Percentiles rank a stretch among this genome's conserved stretches.
Evolutionary conservation across 2,797 vertebrate species (phyloP).

Genomic region (Onychomys arenicola): DNA sequence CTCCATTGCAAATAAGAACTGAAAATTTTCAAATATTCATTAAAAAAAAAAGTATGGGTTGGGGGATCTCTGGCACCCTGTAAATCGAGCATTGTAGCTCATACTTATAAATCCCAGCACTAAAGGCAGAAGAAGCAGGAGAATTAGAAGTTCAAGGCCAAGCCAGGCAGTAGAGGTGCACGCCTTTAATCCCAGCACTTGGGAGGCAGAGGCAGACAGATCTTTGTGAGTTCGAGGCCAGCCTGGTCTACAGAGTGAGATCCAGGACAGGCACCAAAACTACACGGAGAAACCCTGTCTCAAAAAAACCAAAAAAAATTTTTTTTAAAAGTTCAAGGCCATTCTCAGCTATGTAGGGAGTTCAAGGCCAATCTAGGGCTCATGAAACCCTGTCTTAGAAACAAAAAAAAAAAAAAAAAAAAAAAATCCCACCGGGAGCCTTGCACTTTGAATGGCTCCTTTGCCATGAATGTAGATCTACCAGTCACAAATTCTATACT

Average conservation of each 20-base stretch:
- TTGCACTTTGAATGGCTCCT: background rate
- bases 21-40: background rate
- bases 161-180: too few relatives aligned
- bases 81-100: background rate
- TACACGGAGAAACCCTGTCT: too few relatives aligned
- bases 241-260: too few relatives aligned
- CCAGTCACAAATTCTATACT: background rate
- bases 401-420: too few relatives aligned
- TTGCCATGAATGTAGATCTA: background rate
- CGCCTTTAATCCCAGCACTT: too few relatives aligned
- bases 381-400: background rate
- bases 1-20: background rate
- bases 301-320: too few relatives aligned
- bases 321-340: too few relatives aligned
- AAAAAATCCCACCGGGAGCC: conserved; percentile 21
- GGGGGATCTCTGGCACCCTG: background rate
- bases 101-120: background rate
- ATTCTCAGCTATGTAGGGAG: background rate
- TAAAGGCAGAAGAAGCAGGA: background rate
- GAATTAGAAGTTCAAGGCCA: background rate
- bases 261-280: too few relatives aligned
- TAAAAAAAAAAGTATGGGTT: background rate
- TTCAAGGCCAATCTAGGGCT: background rate
- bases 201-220: too few relatives aligned
- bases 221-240: too few relatives aligned